phyloP scores from a whole-genome alignment of 92 coral and sea anemone species.

The Palythoa caribaeorum region DNA sequence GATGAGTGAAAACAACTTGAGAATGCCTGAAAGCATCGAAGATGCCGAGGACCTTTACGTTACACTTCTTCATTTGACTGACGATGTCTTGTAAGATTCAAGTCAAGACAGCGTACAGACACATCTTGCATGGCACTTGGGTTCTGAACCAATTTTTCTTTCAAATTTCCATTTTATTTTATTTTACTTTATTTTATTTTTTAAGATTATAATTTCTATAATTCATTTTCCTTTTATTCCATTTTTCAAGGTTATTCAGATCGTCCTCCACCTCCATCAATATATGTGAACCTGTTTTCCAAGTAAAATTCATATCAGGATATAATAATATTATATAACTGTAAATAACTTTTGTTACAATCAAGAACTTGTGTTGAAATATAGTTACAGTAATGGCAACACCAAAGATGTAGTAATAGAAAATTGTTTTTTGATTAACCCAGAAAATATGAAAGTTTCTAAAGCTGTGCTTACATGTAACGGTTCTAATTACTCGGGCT shows the following conservation, averaged over 20 bases:
- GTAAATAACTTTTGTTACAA: not conserved
- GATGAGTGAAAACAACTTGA: conserved; percentile 16
- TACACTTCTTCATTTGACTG: conserved; percentile 28
- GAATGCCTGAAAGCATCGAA: conserved; percentile 27
- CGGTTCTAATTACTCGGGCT: conserved; percentile 10
- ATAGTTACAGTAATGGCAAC: not conserved
- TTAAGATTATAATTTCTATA: not conserved
- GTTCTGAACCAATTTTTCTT: not conserved
- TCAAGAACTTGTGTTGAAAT: not conserved
- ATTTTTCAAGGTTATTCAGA: conserved; percentile 20
- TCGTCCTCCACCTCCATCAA: conserved; percentile 3
- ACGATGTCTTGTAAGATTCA: conserved; percentile 20
- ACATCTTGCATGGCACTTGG: not conserved
- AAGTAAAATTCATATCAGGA: conserved; percentile 1
- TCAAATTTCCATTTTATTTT: not conserved
- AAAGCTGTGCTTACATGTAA: conserved; percentile 16
- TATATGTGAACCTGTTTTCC: not conserved
- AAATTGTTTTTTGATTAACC: not conserved
- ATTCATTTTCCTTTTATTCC: conserved; percentile 1
- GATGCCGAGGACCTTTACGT: conserved; percentile 33
- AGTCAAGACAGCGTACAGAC: not conserved
- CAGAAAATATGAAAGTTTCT: not conserved
- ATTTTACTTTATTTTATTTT: conserved; percentile 3
- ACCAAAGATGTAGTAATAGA: not conserved
- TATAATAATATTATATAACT: not conserved